Conservation (phyloP, 2,888 invertebrate genomes). For the Eristalis pertinax region DNA sequence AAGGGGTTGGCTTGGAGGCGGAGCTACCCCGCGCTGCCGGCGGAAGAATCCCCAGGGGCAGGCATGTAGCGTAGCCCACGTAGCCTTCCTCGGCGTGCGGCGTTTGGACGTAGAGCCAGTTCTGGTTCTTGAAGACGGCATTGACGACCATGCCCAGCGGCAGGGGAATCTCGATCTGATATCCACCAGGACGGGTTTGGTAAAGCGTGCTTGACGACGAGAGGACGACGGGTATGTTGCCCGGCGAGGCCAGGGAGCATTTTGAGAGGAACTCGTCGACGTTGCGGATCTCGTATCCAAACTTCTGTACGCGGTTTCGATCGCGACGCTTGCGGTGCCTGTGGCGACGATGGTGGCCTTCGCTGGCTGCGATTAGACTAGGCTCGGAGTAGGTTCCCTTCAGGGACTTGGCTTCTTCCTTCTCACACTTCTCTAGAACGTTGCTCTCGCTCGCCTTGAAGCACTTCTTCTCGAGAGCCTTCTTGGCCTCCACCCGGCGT, state of each 20-base stretch:
- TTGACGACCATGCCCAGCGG: slow-evolving; percentile 93
- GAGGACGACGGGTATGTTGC: slow-evolving; percentile 92
- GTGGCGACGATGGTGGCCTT: slow-evolving; percentile 78
- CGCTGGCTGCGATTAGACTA: slow-evolving; percentile 79
- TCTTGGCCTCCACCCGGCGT: slow-evolving; percentile 64
- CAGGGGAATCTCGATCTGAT: slow-evolving; percentile 86
- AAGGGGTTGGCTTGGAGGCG: slow-evolving; percentile 84
- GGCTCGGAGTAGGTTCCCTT: slow-evolving; percentile 81
- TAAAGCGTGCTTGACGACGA: slow-evolving; percentile 88
- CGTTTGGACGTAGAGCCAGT: slow-evolving; percentile 93
- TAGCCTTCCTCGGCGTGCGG: slow-evolving; percentile 93
- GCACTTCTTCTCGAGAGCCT: slow-evolving; percentile 55
- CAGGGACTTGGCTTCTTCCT: slow-evolving; percentile 75
- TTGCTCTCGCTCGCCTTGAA: slow-evolving; percentile 66
- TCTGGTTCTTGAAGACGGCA: slow-evolving; percentile 92
- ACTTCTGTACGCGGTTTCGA: slow-evolving; percentile 81
- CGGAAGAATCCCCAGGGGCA: slow-evolving; percentile 89
- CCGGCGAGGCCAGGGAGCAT: slow-evolving; percentile 90
- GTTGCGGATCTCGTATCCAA: slow-evolving; percentile 91
- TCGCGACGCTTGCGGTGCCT: slow-evolving; percentile 80
- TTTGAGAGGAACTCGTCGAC: slow-evolving; percentile 90
- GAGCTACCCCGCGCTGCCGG: slow-evolving; percentile 77
- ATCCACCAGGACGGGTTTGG: slow-evolving; percentile 87
- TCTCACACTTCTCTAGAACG: slow-evolving; percentile 71
- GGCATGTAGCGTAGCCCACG: slow-evolving; percentile 88